Evolutionary conservation across 2,113 vertebrate species (phyloP).

Genomic region (Suricata suricatta): DNA sequence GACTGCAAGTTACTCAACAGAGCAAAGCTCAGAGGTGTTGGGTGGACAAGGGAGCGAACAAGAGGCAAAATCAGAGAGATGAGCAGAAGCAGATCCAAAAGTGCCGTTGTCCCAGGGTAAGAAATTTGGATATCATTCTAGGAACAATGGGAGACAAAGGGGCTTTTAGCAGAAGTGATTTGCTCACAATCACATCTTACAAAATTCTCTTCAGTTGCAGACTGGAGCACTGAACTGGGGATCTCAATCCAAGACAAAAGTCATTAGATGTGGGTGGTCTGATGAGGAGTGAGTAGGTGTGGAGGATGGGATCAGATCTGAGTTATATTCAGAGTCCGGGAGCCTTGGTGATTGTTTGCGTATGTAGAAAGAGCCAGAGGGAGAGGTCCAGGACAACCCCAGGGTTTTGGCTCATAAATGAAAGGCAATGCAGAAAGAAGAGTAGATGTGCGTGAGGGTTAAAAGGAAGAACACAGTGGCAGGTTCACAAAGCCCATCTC

Average conservation of each 20-base stretch:
- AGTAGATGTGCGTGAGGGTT: background rate
- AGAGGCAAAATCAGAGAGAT: background rate
- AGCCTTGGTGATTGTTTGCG: background rate
- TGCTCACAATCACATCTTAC: background rate
- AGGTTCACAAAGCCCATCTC: background rate
- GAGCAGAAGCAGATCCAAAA: background rate
- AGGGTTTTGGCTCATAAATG: background rate
- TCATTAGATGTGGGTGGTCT: background rate
- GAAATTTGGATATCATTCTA: background rate
- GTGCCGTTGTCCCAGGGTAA: background rate
- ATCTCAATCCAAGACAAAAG: background rate
- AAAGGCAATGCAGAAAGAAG: background rate
- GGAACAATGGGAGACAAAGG: background rate
- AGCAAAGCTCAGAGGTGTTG: background rate
- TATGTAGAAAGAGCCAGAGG: background rate
- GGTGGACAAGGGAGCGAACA: background rate
- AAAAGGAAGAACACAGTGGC: background rate
- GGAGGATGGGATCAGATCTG: background rate
- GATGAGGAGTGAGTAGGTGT: fast-evolving
- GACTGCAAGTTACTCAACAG: background rate
- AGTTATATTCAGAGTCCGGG: background rate
- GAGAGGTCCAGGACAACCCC: background rate
- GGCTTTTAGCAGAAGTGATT: background rate
- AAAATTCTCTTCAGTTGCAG: background rate
- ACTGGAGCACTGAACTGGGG: background rate